A percentile compares a stretch with the other conserved stretches of the same genome.
These are phyloP conservation scores for Xanthia togata DNA, from an alignment of 2,888 invertebrate species.

Conservation along the genomic window DNA sequence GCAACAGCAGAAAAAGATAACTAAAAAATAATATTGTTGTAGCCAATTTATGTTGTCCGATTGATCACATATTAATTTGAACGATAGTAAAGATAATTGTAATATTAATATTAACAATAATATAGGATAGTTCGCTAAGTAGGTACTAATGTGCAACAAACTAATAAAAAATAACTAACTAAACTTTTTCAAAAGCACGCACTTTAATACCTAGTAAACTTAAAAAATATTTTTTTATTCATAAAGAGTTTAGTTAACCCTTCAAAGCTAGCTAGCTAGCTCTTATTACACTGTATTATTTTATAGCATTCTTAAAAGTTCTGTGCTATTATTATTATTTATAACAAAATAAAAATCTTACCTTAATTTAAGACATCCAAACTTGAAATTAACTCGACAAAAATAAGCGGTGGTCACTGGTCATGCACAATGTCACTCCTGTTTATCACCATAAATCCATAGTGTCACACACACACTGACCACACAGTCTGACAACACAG, in stretches of 20 bases:
- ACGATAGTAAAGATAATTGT: too few relatives aligned
- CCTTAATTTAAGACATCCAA: conserved; percentile 88
- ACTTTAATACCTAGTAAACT: neutral
- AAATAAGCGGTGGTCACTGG: conserved; percentile 66
- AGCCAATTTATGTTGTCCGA: neutral
- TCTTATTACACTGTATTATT: conserved; percentile 14
- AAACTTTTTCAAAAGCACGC: neutral
- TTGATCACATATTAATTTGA: neutral
- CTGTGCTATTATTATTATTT: conserved; percentile 9
- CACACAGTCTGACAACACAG: conserved; percentile 70
- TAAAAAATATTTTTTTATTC: neutral
- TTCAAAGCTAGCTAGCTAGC: neutral
- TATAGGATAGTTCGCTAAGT: neutral
- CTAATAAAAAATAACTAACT: neutral
- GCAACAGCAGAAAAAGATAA: neutral
- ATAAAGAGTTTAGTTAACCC: neutral
- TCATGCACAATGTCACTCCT: conserved; percentile 74
- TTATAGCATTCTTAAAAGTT: conserved; percentile 6
- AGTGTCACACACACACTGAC: conserved; percentile 77
- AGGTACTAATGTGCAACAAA: conserved; percentile 13
- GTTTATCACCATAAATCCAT: conserved; percentile 75
- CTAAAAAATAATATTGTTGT: neutral
- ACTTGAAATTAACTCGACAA: conserved; percentile 73
- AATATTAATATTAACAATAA: too few relatives aligned
- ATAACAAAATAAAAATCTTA: conserved; percentile 71